These are phyloP conservation scores for Rhagologus leucostigma DNA, from an alignment of 2,113 vertebrate species.

Conservation along the genomic window DNA sequence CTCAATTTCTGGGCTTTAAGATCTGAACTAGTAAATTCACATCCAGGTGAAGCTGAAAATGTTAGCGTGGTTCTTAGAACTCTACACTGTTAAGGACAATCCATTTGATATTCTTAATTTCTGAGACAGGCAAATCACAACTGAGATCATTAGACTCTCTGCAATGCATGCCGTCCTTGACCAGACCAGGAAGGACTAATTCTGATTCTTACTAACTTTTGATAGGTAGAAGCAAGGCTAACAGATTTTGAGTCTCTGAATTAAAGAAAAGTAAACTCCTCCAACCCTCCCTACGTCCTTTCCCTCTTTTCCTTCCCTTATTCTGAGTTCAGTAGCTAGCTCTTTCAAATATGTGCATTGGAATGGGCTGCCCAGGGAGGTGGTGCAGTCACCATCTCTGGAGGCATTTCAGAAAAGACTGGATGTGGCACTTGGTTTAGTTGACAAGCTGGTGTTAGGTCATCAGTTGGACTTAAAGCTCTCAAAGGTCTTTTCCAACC, in stretches of 20 bases:
- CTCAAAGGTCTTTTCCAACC: not conserved
- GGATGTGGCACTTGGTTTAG: not conserved
- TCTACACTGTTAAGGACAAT: not conserved
- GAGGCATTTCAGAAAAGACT: not conserved
- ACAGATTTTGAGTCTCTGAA: not conserved
- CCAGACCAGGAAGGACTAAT: not conserved
- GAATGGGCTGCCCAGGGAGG: not conserved
- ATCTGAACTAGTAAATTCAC: not conserved
- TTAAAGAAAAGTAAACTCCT: not conserved
- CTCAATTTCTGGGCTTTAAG: not conserved
- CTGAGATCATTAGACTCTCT: not conserved
- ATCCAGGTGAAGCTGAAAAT: not conserved
- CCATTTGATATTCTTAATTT: not conserved
- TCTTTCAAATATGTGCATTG: not conserved
- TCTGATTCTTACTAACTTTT: not conserved
- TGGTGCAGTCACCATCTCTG: not conserved
- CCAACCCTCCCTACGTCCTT: not conserved
- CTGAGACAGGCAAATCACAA: not conserved
- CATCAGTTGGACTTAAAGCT: rapidly evolving
- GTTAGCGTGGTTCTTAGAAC: not conserved
- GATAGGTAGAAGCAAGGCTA: not conserved
- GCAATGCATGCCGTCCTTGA: rapidly evolving
- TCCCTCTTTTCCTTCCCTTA: not conserved
- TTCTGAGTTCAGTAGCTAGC: not conserved
- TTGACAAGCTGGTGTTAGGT: not conserved